Evolutionary conservation across 2,888 invertebrate genomes (phyloP).

Genomic region (Scaptodrosophila latifasciaeformis): DNA sequence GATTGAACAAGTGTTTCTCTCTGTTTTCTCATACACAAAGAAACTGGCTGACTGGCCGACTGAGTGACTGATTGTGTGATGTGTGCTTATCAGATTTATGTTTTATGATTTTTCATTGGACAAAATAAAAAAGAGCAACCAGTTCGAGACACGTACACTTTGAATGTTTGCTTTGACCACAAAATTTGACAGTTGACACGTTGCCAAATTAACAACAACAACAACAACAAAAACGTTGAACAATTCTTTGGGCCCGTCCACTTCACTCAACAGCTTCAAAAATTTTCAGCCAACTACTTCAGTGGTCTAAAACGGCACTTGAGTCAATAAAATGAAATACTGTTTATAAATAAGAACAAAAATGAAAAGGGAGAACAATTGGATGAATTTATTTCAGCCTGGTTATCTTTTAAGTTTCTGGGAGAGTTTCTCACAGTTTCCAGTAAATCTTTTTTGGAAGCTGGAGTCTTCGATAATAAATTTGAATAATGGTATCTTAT

Average conservation of each 20-base stretch:
- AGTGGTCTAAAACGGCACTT: conserved; percentile 68
- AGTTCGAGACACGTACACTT: conserved; percentile 31
- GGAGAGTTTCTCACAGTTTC: too few species aligned
- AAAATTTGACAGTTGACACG: conserved; percentile 66
- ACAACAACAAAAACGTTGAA: background rate
- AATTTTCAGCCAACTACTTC: conserved; percentile 53
- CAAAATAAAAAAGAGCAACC: background rate
- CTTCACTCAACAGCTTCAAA: background rate
- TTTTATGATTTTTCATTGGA: conserved; percentile 51
- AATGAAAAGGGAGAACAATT: too few species aligned
- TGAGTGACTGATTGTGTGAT: conserved; percentile 16
- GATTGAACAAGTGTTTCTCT: conserved; percentile 35
- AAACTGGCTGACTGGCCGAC: background rate
- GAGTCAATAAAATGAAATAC: too few species aligned
- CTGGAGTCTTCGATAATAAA: too few species aligned
- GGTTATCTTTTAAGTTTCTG: too few species aligned
- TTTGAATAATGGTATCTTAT: too few species aligned
- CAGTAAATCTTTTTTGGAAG: too few species aligned
- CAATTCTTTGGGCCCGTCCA: too few species aligned
- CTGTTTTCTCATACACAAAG: conserved; percentile 14
- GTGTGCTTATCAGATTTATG: conserved; percentile 65
- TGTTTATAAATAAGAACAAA: too few species aligned
- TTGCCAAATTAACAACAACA: conserved; percentile 39
- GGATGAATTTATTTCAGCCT: too few species aligned
- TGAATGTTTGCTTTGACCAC: conserved; percentile 56